Base-by-base conservation (phyloP, 2,888 invertebrate genomes). In the Tetragnatha montana region DNA sequence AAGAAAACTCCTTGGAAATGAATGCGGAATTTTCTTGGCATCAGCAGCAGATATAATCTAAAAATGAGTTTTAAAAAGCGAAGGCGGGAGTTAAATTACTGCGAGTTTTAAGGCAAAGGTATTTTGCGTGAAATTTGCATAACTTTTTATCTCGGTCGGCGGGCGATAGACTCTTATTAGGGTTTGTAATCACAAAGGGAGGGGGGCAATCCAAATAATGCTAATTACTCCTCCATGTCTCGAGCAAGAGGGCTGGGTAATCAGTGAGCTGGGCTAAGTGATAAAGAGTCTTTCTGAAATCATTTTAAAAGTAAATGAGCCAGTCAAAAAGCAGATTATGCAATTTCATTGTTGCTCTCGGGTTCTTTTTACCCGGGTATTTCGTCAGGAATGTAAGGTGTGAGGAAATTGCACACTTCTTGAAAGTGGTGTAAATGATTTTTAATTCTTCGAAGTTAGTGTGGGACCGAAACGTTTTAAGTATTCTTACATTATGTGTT, bases 171-270 rank as follows among this genome's bases (percentile, higher is more conserved):
- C 51, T 17, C 35, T 51, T 74, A 51, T 50, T 71, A 82, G 73
- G 21, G 82, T n/a, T 60, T 60, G 82, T 82, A 82, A 82, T 82
- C 74, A 82, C 73, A 50, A 82, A 82, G 82, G 82, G 51, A 82
- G 60, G 82, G 82, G 51, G 73, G 60, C 51, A 73, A 74, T 51
- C 73, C 82, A 82, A 82, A 82, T 82, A 82, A 82, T 51, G 82
- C 82, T 82, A 82, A 82, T 82, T 82, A 82, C 74, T 74, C 73
- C 74, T 74, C 73, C 51, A 73, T 82, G 82, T 82, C 50, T 60
- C 51, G 73, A 19, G 51, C 73, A 82, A 82, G 73, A 21, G 74
- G 21, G 74, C 60, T 82, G 21, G 74, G 74, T 82, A 82, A 82
- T 82, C 74, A 82, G 74, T 74, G 71, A 17, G 51, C 51, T 73